phyloP scores from a whole-genome alignment of 2,888 invertebrate genomes.

The Cheilosia urbana region DNA sequence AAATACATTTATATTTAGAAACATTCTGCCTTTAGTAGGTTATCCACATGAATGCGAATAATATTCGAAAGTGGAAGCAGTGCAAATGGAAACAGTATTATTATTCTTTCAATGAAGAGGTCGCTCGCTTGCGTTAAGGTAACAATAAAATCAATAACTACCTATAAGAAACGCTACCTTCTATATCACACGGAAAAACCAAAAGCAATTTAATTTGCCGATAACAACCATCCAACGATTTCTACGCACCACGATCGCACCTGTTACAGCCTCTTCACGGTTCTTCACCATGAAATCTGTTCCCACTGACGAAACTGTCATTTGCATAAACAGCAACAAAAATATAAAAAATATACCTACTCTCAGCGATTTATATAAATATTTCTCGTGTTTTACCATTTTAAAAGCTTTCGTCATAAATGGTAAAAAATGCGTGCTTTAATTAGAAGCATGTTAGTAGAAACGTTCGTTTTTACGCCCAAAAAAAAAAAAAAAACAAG shows the following conservation, averaged over 20 bases:
- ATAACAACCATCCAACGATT: background rate
- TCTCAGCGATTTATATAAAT: conserved; percentile 14
- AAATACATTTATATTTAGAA: too few species aligned
- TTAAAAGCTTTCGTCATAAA: conserved; percentile 10
- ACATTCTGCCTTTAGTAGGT: too few species aligned
- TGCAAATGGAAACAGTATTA: too few species aligned
- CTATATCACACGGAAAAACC: background rate
- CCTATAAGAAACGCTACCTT: background rate
- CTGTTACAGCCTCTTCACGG: conserved; percentile 36
- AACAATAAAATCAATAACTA: too few species aligned
- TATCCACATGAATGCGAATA: too few species aligned
- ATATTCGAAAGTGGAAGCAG: too few species aligned
- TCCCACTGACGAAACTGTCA: conserved; percentile 30
- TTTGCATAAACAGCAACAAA: conserved; percentile 38
- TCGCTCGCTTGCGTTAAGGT: too few species aligned
- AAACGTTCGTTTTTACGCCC: conserved; percentile 53
- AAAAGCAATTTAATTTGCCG: background rate
- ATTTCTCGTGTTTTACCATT: conserved; percentile 13
- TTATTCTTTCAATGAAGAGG: too few species aligned
- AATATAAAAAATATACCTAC: conserved; percentile 11
- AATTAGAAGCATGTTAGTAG: conserved; percentile 61
- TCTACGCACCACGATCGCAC: conserved; percentile 33
- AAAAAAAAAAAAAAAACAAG: conserved; percentile 28
- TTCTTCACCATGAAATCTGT: conserved; percentile 57
- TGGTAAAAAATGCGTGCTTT: conserved; percentile 36